phyloP scores from a whole-genome alignment of 2,797 vertebrate species.

The Glossophaga mutica region DNA sequence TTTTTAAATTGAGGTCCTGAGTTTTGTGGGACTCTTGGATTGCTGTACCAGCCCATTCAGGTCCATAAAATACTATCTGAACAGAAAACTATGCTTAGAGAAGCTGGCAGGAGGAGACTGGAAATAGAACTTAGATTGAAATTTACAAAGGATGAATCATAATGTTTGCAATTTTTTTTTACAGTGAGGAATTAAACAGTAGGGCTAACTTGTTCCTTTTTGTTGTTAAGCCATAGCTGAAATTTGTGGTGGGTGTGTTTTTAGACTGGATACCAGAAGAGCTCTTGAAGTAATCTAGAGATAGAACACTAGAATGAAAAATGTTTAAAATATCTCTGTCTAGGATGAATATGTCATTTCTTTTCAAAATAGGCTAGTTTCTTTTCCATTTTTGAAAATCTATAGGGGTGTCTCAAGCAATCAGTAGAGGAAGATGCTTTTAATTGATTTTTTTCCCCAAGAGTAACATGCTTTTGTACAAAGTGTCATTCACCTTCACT shows the following conservation, averaged over 20 bases:
- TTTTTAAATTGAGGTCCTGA: background rate
- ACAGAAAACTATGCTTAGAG: background rate
- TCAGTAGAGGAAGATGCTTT: constrained; percentile 61
- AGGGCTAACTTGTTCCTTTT: background rate
- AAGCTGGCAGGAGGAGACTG: background rate
- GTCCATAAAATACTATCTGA: constrained; percentile 14
- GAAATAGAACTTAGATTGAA: background rate
- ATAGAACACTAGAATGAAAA: background rate
- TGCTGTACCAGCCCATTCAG: background rate
- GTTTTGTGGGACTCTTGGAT: background rate
- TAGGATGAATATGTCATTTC: constrained; percentile 1
- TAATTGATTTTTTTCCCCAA: background rate
- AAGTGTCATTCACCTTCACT: constrained; percentile 1
- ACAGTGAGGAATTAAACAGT: background rate
- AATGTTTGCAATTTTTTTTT: background rate
- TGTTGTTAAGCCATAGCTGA: constrained; percentile 1
- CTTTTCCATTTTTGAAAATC: constrained; percentile 3
- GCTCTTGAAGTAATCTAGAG: background rate
- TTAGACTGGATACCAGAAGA: background rate
- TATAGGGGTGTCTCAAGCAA: constrained; percentile 49
- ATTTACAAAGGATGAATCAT: background rate
- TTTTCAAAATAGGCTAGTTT: constrained; percentile 37
- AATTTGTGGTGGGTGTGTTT: background rate
- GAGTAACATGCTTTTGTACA: constrained; percentile 61
- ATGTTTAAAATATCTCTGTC: background rate